Conservation (phyloP, 2,113 vertebrate genomes). For the Catharus minimus region DNA sequence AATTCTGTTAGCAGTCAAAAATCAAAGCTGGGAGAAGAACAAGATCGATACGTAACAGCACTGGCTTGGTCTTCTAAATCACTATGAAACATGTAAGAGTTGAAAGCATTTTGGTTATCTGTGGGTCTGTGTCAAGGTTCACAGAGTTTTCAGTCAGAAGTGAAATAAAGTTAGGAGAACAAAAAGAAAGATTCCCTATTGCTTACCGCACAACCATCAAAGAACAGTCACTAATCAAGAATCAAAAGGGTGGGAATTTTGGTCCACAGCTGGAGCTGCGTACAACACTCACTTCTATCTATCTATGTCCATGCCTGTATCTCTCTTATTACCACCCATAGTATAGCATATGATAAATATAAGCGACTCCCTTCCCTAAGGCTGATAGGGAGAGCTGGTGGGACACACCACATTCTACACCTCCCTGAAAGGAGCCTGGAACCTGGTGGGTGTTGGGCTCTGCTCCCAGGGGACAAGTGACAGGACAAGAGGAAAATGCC, state of each 20-base stretch:
- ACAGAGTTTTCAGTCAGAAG: background rate
- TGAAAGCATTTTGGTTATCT: background rate
- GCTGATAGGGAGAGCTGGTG: background rate
- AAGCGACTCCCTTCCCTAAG: background rate
- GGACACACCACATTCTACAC: background rate
- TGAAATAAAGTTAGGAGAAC: background rate
- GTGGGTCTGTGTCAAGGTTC: background rate
- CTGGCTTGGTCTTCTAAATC: background rate
- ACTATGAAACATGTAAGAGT: background rate
- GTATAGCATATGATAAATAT: background rate
- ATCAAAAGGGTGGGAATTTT: background rate
- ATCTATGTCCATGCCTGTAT: background rate
- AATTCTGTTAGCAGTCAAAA: background rate
- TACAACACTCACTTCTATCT: background rate
- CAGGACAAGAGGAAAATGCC: background rate
- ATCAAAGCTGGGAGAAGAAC: background rate
- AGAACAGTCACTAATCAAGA: background rate
- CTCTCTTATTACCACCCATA: background rate
- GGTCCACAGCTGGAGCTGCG: background rate
- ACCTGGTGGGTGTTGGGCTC: accelerated
- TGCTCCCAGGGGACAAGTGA: background rate
- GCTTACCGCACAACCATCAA: background rate
- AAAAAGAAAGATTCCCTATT: background rate
- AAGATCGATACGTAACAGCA: background rate
- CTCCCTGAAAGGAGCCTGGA: background rate